Evolutionary conservation across 1,140 invertebrate genomes (phyloP), one percentile per base, ranked within the genome.

Genomic region (Aphaenogaster floridana): DNA sequence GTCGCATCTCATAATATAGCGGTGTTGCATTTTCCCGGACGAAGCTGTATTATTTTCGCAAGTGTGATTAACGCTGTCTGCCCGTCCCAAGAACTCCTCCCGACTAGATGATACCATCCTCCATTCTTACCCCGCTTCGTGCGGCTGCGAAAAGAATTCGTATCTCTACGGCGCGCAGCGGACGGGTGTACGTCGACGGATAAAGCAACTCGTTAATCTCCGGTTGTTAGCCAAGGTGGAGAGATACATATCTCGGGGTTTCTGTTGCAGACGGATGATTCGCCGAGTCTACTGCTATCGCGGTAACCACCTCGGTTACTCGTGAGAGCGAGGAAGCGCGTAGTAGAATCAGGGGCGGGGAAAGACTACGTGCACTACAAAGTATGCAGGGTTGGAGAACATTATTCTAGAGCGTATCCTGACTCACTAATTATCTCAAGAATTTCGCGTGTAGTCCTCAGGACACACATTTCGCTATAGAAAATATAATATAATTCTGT

Each of bases 161-260:
- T 76, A 76, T 61, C 48, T 71, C 66, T 28, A 15, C 48, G 36
- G 63, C 36, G 63, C 76, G 64, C 88, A 48, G 72, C 78, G 68
- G 54, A 83, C 61, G 69, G 59, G 71, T 89, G 79, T 90, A 92
- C 88, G 92, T 84, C 50, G 72, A 81, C 88, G 90, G 89, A 91
- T 94, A 94, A 95, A 95, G 93, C 92, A 91, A 94, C 93, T 94
- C 95, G 94, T 95, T 95, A 94, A 95, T 95, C 94, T 95, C 93
- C 76, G 90, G 90, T 93, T 93, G 92, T 94, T 94, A 94, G 92
- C 91, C 92, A 93, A 91, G 93, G 91, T 92, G 90, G 86, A 92
- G 68, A 93, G 94, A 95, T 95, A 93, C 92, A 86, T 92, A 95
- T 95, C 94, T 94, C 90, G 81, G 80, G 92, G 92, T 94, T 94